Evolutionary conservation across 2,888 invertebrate species (phyloP).

Genomic region (Cancer borealis): DNA sequence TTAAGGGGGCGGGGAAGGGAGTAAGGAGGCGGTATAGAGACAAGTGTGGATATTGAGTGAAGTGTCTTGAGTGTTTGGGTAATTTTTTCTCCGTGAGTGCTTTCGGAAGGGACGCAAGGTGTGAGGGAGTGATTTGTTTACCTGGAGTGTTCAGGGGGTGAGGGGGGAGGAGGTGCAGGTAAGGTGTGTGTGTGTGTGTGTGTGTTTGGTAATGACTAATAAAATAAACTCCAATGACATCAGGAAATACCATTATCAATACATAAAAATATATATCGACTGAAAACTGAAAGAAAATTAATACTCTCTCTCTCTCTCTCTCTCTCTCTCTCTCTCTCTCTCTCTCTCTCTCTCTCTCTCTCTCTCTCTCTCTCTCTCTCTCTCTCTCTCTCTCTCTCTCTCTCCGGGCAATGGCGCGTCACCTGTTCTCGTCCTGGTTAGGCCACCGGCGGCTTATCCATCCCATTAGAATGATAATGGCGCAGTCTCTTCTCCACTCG

Average conservation of each 20-base stretch:
- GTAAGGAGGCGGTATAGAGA: background rate
- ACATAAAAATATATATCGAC: background rate
- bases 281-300: background rate
- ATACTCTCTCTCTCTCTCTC: slow-evolving; percentile 27
- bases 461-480: background rate
- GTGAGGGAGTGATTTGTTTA: background rate
- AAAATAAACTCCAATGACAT: too few species aligned
- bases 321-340: slow-evolving; percentile 25
- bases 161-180: background rate
- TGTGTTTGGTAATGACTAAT: too few species aligned
- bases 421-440: background rate
- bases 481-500: background rate
- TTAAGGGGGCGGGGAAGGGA: background rate
- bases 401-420: background rate
- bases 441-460: background rate
- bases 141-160: background rate
- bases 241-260: background rate
- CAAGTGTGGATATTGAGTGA: background rate
- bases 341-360: slow-evolving; percentile 38
- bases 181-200: too few species aligned
- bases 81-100: background rate
- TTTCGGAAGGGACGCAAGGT: background rate
- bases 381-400: background rate
- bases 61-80: background rate
- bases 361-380: slow-evolving; percentile 36